These are phyloP conservation scores for Boloria euphrosyne DNA, from an alignment of 2,888 invertebrate species.

Conservation along the genomic window DNA sequence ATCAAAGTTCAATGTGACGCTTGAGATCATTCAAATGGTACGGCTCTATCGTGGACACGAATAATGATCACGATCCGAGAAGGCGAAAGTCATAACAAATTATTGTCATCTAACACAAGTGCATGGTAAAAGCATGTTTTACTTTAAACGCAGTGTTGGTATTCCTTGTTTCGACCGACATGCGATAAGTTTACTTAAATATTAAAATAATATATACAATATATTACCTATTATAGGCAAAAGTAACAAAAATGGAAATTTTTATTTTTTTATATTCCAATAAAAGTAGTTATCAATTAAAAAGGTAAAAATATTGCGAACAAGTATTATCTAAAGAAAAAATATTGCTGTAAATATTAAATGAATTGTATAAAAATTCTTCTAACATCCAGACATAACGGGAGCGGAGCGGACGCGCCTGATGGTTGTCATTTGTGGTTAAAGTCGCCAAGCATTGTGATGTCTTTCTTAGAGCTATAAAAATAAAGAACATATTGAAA, in stretches of 20 bases:
- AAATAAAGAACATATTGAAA: conserved; percentile 15
- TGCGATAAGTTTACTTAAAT: no score
- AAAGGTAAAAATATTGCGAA: neutral
- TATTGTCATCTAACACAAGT: conserved; percentile 24
- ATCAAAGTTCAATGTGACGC: conserved; percentile 39
- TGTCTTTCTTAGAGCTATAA: conserved; percentile 15
- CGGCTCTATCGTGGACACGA: conserved; percentile 48
- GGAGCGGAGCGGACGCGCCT: neutral
- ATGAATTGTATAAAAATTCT: conserved; percentile 9
- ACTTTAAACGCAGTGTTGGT: neutral
- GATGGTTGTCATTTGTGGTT: conserved; percentile 18
- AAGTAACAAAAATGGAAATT: no score
- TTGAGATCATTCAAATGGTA: conserved; percentile 50
- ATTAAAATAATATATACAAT: no score
- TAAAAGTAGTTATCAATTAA: no score
- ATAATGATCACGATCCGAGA: conserved; percentile 42
- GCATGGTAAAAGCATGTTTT: neutral
- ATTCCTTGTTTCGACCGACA: neutral
- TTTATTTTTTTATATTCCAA: no score
- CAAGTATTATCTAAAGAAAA: neutral
- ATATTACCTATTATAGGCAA: no score
- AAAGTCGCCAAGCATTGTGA: conserved; percentile 2
- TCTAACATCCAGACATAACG: conserved; percentile 16
- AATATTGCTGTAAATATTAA: neutral
- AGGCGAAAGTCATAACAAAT: conserved; percentile 49